Evolutionary conservation across 1,140 invertebrate species (phyloP), one percentile per base, ranked within the genome.

Genomic region (Tetramorium alpestre): DNA sequence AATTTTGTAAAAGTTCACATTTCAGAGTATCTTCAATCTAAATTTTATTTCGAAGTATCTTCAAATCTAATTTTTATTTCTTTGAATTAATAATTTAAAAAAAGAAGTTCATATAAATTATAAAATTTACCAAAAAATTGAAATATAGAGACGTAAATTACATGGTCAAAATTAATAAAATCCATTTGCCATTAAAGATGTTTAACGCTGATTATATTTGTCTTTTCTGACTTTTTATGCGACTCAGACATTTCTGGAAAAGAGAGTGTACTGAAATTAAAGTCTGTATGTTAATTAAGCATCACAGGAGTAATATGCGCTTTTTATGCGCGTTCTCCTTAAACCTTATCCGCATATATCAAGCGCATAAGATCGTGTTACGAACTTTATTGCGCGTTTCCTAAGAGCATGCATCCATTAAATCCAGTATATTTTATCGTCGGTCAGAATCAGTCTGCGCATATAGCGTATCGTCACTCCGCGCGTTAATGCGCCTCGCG

Each of bases 371-470:
- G 38, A 70, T 70, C 22, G 38, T 11, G 65, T 33, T 54, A 54
- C 16, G 8, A 56, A 72, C 22, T 70, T 81, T 81, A 72, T 58
- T 72, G 33, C 64, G 18, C 51, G 11, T 69, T 81, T 70, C 49
- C 49, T 70, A 56, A 72, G 72, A 82, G 78, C 38, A 7, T 67
- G 44, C 11, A 41, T 82, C 38, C 38, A 82, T 82, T 82, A 82
- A 82, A 41, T 28, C 10, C 13, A 41, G 25, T 44, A 28, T 82
- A 47, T 82, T 82, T 82, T 82, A 81, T 70, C 22, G 69, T 47
- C 78, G 47, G 44, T 11, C 51, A n/a, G 38, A 72, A 72, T 82
- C 78, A 58, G 49, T 33, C 4, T 4, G 10, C 22, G 44, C 8
- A 54, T 18, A 11, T 54, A 56, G 33, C 65, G 49, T 41, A 56